These are phyloP conservation scores for Nasua narica DNA, from an alignment of 2,797 vertebrate species.

Conservation along the genomic window DNA sequence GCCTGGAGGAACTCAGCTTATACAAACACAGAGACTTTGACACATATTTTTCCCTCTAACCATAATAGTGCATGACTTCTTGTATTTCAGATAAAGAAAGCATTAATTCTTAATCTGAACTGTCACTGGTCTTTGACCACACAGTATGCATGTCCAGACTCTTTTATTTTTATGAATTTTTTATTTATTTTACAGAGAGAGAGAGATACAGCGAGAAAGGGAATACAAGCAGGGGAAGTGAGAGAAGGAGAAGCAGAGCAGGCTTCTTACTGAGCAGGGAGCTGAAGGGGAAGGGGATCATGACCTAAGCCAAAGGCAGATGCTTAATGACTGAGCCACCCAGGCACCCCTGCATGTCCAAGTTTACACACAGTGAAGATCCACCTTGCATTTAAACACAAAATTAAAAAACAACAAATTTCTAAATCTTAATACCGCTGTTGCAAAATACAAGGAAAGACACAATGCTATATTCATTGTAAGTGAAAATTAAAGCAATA, in stretches of 20 bases:
- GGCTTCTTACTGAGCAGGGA: no score
- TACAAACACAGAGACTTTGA: neutral
- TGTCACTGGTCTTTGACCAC: neutral
- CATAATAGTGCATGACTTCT: neutral
- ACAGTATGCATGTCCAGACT: neutral
- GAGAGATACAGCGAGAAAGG: no score
- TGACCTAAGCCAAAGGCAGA: no score
- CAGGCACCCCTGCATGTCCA: neutral
- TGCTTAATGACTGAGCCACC: no score
- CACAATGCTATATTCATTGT: neutral
- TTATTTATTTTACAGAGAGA: no score
- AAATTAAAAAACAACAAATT: neutral
- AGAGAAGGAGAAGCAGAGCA: no score
- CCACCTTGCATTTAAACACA: neutral
- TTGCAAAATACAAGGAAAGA: neutral
- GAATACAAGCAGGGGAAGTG: no score
- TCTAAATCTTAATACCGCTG: neutral
- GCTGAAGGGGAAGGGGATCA: no score
- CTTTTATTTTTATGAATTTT: neutral
- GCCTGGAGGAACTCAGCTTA: neutral
- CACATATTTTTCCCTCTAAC: neutral
- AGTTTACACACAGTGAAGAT: neutral
- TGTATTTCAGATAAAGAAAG: neutral
- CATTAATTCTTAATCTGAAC: neutral
- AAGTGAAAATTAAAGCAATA: neutral